Conservation (phyloP, 2,113 vertebrate species). For the Prionailurus bengalensis region DNA sequence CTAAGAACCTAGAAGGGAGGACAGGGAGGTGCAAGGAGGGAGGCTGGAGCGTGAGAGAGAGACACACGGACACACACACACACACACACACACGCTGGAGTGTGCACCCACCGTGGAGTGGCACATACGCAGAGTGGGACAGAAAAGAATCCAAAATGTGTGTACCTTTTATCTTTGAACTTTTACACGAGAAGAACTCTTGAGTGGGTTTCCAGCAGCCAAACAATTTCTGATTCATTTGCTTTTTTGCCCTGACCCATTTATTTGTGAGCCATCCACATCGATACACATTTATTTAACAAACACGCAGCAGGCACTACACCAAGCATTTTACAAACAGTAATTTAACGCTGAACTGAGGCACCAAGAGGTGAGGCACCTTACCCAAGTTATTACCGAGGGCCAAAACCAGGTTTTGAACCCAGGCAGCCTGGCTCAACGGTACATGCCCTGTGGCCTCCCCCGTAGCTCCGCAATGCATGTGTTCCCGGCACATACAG, state of each 20-base stretch:
- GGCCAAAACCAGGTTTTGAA: neutral
- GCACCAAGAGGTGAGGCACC: neutral
- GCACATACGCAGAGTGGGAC: neutral
- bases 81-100: fast-evolving
- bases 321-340: neutral
- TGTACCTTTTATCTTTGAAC: neutral
- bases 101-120: fast-evolving
- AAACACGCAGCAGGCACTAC: neutral
- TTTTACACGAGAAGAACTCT: neutral
- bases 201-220: neutral
- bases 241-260: neutral
- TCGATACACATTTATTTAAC: neutral
- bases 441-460: neutral
- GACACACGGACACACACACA: neutral
- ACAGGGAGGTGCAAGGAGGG: neutral
- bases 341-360: neutral
- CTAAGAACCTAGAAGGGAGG: neutral
- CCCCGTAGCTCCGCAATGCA: fast-evolving
- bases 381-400: neutral
- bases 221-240: neutral
- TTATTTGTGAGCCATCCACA: neutral
- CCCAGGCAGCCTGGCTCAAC: neutral
- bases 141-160: neutral
- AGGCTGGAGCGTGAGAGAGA: neutral
- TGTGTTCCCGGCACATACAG: fast-evolving